phyloP scores from a whole-genome alignment of 2,113 vertebrate species.

The Athene noctua region DNA sequence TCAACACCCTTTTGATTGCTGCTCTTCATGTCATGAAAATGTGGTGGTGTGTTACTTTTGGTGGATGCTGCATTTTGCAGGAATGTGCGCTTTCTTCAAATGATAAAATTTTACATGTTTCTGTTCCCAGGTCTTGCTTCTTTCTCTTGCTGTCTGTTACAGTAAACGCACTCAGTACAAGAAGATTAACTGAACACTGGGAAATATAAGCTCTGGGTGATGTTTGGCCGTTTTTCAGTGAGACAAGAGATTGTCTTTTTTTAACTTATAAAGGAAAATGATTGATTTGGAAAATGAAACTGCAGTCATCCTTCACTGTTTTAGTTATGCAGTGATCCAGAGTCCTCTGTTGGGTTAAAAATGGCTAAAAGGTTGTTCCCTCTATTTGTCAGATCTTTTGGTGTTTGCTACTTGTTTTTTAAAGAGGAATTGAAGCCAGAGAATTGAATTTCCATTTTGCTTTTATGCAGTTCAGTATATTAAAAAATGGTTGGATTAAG shows the following conservation, averaged over 20 bases:
- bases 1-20: neutral
- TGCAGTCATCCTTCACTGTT: neutral
- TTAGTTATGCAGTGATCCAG: neutral
- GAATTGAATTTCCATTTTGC: neutral
- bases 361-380: neutral
- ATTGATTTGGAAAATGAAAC: constrained; percentile 37
- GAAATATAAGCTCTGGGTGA: neutral
- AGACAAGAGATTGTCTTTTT: constrained; percentile 15
- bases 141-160: constrained; percentile 9
- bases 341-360: constrained; percentile 13
- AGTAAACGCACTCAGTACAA: neutral
- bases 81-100: neutral
- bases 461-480: neutral
- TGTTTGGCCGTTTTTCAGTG: neutral
- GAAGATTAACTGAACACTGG: constrained; percentile 33
- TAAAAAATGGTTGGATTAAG: neutral
- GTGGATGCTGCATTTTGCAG: neutral
- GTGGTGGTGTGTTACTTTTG: neutral
- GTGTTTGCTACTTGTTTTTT: neutral
- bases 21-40: neutral
- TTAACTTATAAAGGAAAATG: neutral
- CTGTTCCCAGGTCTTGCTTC: neutral
- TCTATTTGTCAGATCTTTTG: neutral
- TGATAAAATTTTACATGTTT: neutral
- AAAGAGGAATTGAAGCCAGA: neutral